Percentiles rank a stretch among this genome's conserved stretches.
phyloP scores from a whole-genome alignment of 2,113 vertebrate genomes.

The Phylloscopus trochiloides region DNA sequence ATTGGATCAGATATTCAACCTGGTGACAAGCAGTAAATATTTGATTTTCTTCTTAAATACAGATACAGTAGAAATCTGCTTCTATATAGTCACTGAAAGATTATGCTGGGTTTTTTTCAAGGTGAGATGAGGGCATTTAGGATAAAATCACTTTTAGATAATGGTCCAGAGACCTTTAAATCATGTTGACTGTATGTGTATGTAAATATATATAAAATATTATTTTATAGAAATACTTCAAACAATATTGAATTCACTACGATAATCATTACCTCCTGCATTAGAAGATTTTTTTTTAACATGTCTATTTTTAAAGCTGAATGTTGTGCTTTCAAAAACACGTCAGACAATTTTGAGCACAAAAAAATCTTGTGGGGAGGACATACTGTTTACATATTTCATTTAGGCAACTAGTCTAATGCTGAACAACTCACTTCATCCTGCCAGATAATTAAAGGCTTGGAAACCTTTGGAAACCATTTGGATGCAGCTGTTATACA shows the following conservation, averaged over 20 bases:
- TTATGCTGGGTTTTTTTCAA: neutral
- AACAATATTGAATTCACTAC: neutral
- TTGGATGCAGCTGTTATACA: neutral
- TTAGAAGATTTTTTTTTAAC: neutral
- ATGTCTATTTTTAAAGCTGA: neutral
- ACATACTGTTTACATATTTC: neutral
- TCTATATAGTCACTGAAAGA: neutral
- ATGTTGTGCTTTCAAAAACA: neutral
- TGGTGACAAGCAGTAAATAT: neutral
- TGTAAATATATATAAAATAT: neutral
- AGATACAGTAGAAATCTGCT: neutral
- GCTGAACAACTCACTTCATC: neutral
- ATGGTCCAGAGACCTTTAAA: neutral
- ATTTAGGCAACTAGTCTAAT: neutral
- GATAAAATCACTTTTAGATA: neutral
- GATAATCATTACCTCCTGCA: neutral
- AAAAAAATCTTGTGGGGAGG: neutral
- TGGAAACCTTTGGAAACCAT: neutral
- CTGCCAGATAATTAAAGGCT: neutral
- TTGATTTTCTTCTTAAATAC: neutral
- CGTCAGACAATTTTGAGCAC: neutral
- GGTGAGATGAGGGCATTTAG: neutral
- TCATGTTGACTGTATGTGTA: neutral
- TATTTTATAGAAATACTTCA: neutral
- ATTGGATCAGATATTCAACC: neutral